A percentile compares a stretch with the other conserved stretches of the same genome.
Conservation (phyloP, 2,888 invertebrate genomes). For the Monopis laevigella region DNA sequence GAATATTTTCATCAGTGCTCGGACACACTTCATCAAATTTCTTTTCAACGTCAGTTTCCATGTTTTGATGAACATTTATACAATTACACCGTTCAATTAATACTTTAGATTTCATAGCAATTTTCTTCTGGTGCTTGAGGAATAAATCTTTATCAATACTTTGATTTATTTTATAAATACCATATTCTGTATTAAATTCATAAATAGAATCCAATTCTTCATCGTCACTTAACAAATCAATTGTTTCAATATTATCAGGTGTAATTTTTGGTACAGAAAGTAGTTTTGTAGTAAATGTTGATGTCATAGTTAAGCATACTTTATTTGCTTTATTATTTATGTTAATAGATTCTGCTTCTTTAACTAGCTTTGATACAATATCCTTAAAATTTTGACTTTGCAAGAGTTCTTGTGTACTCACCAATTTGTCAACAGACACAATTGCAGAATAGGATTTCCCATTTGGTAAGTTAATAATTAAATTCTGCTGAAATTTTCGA, state of each 20-base stretch:
- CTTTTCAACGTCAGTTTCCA: background rate
- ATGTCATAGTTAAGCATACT: background rate
- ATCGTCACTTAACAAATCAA: conserved; percentile 50
- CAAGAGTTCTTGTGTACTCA: background rate
- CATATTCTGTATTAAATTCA: conserved; percentile 38
- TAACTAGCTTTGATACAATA: too few relatives aligned
- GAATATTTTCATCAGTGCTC: background rate
- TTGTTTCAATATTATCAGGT: conserved; percentile 30
- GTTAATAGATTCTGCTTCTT: too few relatives aligned
- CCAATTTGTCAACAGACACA: background rate
- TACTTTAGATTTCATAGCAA: conserved; percentile 31
- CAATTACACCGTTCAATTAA: background rate
- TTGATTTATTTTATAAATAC: conserved; percentile 28
- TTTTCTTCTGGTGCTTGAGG: conserved; percentile 33
- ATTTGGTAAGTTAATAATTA: background rate
- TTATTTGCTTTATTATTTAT: background rate
- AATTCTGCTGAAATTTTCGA: too few relatives aligned
- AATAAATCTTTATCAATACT: conserved; percentile 24
- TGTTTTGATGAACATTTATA: background rate
- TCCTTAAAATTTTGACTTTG: too few relatives aligned
- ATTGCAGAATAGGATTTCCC: background rate
- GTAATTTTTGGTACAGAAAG: background rate
- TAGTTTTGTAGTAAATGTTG: background rate
- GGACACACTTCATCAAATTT: background rate
- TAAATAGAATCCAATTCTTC: conserved; percentile 21